These are phyloP conservation scores for Rhadinocentrus ornatus DNA, from an alignment of 2,797 vertebrate genomes.

Conservation along the genomic window DNA sequence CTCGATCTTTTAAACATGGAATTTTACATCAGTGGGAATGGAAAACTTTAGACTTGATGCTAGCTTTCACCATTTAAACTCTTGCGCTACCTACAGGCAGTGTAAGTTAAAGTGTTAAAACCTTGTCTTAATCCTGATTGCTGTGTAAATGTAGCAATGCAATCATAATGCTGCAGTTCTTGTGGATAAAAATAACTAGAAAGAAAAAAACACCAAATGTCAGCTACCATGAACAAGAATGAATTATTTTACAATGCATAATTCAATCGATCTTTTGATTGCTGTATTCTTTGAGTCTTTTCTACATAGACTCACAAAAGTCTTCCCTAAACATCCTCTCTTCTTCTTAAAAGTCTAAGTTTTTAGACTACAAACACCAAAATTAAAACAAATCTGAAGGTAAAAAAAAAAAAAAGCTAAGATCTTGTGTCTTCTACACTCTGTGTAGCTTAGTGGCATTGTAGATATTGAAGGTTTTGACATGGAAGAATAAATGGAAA, in stretches of 20 bases:
- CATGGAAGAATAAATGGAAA: background rate
- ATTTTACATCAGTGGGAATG: background rate
- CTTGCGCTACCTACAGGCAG: background rate
- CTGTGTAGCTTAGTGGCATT: background rate
- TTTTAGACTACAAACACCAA: too few relatives aligned
- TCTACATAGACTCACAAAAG: background rate
- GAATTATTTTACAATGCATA: background rate
- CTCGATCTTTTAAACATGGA: background rate
- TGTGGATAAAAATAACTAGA: background rate
- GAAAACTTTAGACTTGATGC: background rate
- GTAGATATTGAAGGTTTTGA: background rate
- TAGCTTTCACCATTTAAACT: constrained; percentile 1
- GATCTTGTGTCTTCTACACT: too few relatives aligned
- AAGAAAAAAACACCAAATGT: background rate
- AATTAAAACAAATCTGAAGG: too few relatives aligned
- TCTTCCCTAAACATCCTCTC: too few relatives aligned
- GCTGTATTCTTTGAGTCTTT: background rate
- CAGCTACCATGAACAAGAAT: background rate
- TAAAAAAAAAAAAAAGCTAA: too few relatives aligned
- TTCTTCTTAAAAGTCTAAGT: too few relatives aligned
- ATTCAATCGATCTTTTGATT: background rate
- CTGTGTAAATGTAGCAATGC: background rate
- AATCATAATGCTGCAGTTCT: background rate
- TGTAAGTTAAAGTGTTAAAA: background rate
- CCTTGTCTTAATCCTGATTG: background rate